phyloP scores from a whole-genome alignment of 2,888 invertebrate species.

The Machimus atricapillus region DNA sequence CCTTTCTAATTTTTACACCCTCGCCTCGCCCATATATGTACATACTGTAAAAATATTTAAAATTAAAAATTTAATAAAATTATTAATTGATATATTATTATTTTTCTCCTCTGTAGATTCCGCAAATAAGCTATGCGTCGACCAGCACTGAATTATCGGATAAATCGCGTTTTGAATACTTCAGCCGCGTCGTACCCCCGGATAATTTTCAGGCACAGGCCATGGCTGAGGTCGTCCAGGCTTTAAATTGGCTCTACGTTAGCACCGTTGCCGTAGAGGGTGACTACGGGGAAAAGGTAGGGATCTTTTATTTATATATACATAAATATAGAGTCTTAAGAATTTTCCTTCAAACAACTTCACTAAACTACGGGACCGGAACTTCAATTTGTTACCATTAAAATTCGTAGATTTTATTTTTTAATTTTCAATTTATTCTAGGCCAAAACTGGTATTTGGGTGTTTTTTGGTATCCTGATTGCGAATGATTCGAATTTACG shows the following conservation, averaged over 20 bases:
- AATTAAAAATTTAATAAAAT: too few species aligned
- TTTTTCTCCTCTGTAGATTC: slow-evolving; percentile 64
- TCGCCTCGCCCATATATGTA: too few species aligned
- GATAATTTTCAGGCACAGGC: slow-evolving; percentile 76
- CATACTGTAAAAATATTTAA: too few species aligned
- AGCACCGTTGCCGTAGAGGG: slow-evolving; percentile 80
- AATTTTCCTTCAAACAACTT: neutral
- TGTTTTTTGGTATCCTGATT: too few species aligned
- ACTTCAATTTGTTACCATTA: neutral
- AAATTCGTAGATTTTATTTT: neutral
- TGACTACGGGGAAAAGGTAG: slow-evolving; percentile 76
- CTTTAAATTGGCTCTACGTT: slow-evolving; percentile 77
- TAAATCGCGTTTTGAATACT: slow-evolving; percentile 73
- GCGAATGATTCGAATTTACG: too few species aligned
- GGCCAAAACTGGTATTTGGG: too few species aligned
- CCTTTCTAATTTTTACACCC: neutral
- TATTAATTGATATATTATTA: neutral
- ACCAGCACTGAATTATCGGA: slow-evolving; percentile 75
- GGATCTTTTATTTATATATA: neutral
- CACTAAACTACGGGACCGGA: too few species aligned
- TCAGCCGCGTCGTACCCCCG: slow-evolving; percentile 75
- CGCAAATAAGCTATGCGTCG: slow-evolving; percentile 76
- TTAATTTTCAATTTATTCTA: too few species aligned
- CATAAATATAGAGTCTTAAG: neutral
- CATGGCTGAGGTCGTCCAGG: slow-evolving; percentile 71